Conservation (phyloP, 1,140 invertebrate genomes). For the Drosophila pseudoobscura region DNA sequence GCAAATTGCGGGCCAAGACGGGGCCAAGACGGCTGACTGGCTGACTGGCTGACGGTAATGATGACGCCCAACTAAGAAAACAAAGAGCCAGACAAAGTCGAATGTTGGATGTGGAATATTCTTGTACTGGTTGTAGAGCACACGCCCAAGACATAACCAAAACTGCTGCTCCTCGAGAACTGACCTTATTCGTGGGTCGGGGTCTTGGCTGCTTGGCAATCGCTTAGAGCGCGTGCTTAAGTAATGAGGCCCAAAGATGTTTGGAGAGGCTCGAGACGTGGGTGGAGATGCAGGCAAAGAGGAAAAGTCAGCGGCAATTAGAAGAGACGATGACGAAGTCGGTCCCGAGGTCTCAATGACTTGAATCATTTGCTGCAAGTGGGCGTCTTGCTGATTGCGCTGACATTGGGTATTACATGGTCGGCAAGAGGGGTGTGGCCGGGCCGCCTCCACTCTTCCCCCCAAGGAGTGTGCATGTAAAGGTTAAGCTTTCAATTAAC, state of each 20-base stretch:
- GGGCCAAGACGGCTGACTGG: constrained; percentile 40
- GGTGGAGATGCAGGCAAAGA: background rate
- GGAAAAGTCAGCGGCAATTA: constrained; percentile 70
- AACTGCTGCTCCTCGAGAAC: constrained; percentile 19
- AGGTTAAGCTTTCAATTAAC: constrained; percentile 77
- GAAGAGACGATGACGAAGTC: constrained; percentile 44
- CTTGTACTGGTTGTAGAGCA: constrained; percentile 3
- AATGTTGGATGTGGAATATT: constrained; percentile 12
- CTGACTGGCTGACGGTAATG: constrained; percentile 37
- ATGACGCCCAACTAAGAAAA: constrained; percentile 53
- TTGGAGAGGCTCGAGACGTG: background rate
- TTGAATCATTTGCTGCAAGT: constrained; percentile 33
- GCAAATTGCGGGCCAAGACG: constrained; percentile 38
- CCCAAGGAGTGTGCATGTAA: constrained; percentile 44
- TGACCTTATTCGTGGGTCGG: constrained; percentile 43
- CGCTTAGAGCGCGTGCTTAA: constrained; percentile 65
- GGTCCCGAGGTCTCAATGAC: constrained; percentile 46
- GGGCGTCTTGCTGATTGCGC: constrained; percentile 49
- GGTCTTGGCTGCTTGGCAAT: constrained; percentile 18
- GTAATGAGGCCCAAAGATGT: constrained; percentile 60
- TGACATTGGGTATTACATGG: constrained; percentile 52
- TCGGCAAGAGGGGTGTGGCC: constrained; percentile 3
- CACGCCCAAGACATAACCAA: constrained; percentile 20
- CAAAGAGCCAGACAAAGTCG: constrained; percentile 50
- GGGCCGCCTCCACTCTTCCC: background rate